Evolutionary conservation across 2,113 vertebrate species (phyloP).

Genomic region (Engystomops pustulosus): DNA sequence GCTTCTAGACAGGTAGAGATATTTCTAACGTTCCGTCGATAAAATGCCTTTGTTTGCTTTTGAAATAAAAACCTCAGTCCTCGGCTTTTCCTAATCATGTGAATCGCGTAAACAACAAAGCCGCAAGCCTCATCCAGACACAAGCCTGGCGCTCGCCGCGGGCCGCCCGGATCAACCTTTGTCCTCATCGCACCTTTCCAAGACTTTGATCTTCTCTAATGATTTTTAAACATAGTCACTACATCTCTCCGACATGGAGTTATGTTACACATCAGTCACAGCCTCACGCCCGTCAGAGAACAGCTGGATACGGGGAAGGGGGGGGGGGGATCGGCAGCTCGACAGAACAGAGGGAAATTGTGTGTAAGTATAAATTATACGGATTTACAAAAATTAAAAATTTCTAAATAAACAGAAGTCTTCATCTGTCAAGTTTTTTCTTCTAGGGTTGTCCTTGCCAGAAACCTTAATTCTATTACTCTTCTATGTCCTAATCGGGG

Average conservation of each 20-base stretch:
- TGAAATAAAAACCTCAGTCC: constrained; percentile 7
- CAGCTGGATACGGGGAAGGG: constrained; percentile 1
- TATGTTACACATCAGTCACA: constrained; percentile 16
- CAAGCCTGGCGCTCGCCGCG: constrained; percentile 11
- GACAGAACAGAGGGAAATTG: not conserved
- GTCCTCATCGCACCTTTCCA: constrained; percentile 35
- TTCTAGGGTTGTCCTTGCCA: too few species aligned
- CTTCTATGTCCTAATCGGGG: too few species aligned
- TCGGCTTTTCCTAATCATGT: constrained; percentile 21
- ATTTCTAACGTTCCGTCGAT: not conserved
- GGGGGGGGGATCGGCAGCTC: too few species aligned
- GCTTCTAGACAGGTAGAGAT: constrained; percentile 23
- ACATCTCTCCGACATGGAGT: constrained; percentile 19
- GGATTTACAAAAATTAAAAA: too few species aligned
- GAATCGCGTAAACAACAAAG: constrained; percentile 44
- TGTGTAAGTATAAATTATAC: too few species aligned
- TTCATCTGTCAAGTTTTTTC: too few species aligned
- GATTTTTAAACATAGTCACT: constrained; percentile 34
- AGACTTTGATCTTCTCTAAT: constrained; percentile 43
- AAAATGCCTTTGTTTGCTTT: constrained; percentile 43
- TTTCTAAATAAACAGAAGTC: too few species aligned
- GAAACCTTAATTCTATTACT: too few species aligned
- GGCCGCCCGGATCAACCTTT: constrained; percentile 39
- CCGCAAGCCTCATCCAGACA: constrained; percentile 34
- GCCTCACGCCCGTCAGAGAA: not conserved